Evolutionary conservation across 2,113 vertebrate genomes (phyloP).

Genomic region (Ursus arctos): DNA sequence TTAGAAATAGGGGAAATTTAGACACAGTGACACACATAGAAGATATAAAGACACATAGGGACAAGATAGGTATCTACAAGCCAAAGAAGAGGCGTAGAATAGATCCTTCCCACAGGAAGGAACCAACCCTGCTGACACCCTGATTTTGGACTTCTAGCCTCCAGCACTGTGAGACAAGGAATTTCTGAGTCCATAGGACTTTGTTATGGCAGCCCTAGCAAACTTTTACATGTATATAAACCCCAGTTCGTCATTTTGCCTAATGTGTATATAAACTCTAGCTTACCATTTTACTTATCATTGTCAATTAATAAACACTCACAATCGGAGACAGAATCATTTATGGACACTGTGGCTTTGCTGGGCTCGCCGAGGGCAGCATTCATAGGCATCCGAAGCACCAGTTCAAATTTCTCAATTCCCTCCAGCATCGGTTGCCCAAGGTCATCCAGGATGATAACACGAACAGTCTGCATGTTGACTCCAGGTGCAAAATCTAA

Average conservation of each 20-base stretch:
- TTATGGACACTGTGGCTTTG: constrained; percentile 92
- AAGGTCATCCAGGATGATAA: constrained; percentile 95
- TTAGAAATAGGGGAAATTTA: not conserved
- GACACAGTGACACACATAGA: not conserved
- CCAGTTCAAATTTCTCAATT: constrained; percentile 94
- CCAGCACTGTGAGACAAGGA: not conserved
- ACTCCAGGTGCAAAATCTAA: constrained; percentile 96
- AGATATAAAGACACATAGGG: not conserved
- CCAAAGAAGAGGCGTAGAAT: not conserved
- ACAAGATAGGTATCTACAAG: not conserved
- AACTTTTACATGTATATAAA: not conserved
- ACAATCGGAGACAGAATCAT: constrained; percentile 96
- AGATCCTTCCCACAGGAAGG: not conserved
- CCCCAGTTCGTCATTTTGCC: not conserved
- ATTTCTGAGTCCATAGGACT: too few relatives aligned
- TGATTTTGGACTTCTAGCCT: not conserved
- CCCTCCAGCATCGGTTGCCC: constrained; percentile 96
- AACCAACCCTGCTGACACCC: not conserved
- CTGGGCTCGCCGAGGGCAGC: constrained; percentile 94
- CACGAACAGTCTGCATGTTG: constrained; percentile 92
- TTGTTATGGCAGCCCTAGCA: not conserved
- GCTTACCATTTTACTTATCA: not conserved
- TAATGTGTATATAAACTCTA: not conserved
- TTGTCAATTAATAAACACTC: constrained; percentile 81
- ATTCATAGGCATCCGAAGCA: constrained; percentile 95